phyloP scores from a whole-genome alignment of 2,888 invertebrate species.

The Epirrhoe alternata region DNA sequence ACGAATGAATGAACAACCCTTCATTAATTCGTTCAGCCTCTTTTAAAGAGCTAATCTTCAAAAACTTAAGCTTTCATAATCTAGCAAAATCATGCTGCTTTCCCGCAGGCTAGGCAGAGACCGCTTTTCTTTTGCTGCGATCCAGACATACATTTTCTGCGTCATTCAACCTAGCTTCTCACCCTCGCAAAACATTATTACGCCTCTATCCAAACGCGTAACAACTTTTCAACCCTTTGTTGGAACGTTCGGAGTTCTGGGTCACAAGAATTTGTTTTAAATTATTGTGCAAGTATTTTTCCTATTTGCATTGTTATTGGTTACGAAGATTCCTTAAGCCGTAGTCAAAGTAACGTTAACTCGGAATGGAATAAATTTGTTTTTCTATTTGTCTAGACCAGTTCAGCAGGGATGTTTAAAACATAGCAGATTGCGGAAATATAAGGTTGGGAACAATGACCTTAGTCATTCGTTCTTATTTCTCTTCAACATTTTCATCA shows the following conservation, averaged over 20 bases:
- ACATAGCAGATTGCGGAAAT: background rate
- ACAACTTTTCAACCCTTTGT: background rate
- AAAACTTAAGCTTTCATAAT: too few relatives aligned
- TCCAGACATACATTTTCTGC: too few relatives aligned
- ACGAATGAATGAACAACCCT: too few relatives aligned
- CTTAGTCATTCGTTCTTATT: too few relatives aligned
- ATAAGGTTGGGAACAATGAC: background rate
- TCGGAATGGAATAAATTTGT: slow-evolving; percentile 1
- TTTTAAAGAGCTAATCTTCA: too few relatives aligned
- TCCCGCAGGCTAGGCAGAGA: too few relatives aligned
- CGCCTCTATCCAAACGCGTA: background rate
- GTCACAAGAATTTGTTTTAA: slow-evolving; percentile 26
- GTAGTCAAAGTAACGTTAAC: background rate
- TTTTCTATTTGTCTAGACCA: slow-evolving; percentile 2
- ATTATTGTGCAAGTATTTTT: slow-evolving; percentile 20
- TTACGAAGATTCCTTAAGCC: background rate
- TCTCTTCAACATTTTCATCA: too few relatives aligned
- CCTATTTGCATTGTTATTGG: slow-evolving; percentile 15
- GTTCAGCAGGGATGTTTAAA: background rate
- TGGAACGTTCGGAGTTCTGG: slow-evolving; percentile 14
- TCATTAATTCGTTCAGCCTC: too few relatives aligned
- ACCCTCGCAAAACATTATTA: background rate
- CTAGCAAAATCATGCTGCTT: too few relatives aligned
- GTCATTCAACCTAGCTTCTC: too few relatives aligned
- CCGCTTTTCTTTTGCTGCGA: too few relatives aligned